Evolutionary conservation across 2,113 vertebrate genomes (phyloP).

Genomic region (Takifugu flavidus): DNA sequence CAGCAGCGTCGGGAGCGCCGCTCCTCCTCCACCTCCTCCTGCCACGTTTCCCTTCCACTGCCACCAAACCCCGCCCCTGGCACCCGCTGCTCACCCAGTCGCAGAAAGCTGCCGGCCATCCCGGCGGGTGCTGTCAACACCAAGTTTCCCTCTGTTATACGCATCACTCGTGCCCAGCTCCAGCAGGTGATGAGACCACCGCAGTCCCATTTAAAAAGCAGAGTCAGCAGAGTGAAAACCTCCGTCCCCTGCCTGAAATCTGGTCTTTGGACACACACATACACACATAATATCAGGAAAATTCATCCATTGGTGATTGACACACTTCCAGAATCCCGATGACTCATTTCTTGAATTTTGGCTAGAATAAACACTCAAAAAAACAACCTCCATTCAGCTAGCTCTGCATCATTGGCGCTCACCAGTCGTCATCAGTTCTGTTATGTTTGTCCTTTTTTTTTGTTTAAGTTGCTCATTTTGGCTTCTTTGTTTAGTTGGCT

Average conservation of each 20-base stretch:
- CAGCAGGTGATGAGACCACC: slow-evolving; percentile 85
- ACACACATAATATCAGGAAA: no score
- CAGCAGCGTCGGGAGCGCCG: slow-evolving; percentile 69
- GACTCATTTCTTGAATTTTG: no score
- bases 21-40: slow-evolving; percentile 69
- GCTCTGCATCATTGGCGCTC: slow-evolving; percentile 23
- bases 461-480: slow-evolving; percentile 41
- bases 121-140: slow-evolving; percentile 79
- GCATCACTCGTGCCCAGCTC: slow-evolving; percentile 88
- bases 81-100: slow-evolving; percentile 70
- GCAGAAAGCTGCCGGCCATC: slow-evolving; percentile 86
- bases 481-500: slow-evolving; percentile 35
- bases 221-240: no score
- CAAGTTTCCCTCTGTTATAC: slow-evolving; percentile 89
- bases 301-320: no score
- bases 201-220: slow-evolving; percentile 1
- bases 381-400: slow-evolving; percentile 17
- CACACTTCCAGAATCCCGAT: no score
- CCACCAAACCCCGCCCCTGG: slow-evolving; percentile 54
- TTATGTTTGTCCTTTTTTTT: slow-evolving; percentile 26
- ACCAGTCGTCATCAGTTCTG: slow-evolving; percentile 18
- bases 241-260: no score
- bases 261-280: no score
- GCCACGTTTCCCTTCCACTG: slow-evolving; percentile 75
- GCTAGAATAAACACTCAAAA: neutral